Evolutionary conservation across 2,888 invertebrate genomes (phyloP).

Genomic region (Oasisia sp.): DNA sequence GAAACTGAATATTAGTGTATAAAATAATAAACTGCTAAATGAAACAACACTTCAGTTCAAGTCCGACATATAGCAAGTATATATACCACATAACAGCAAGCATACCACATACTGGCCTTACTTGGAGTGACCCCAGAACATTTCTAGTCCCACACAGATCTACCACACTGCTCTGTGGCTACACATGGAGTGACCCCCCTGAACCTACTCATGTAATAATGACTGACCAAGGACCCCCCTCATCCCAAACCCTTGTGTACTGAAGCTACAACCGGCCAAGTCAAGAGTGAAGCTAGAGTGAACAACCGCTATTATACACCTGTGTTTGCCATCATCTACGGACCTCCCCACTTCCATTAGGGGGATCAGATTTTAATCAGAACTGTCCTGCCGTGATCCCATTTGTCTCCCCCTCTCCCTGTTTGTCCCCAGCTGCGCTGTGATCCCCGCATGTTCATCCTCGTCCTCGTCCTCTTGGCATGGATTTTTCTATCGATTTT

Average conservation of each 20-base stretch:
- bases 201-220: background rate
- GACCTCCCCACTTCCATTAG: constrained; percentile 12
- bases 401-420: background rate
- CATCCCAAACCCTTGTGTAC: background rate
- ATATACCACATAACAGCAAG: too few relatives aligned
- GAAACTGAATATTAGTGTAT: too few relatives aligned
- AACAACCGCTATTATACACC: background rate
- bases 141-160: background rate
- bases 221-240: background rate
- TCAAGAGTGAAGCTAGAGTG: background rate
- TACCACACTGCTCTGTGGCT: background rate
- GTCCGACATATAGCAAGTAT: too few relatives aligned
- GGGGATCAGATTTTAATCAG: background rate
- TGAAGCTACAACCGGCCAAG: background rate
- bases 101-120: too few relatives aligned
- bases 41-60: too few relatives aligned
- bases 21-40: too few relatives aligned
- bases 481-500: constrained; percentile 5
- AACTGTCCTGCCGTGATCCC: background rate
- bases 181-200: background rate
- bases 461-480: background rate
- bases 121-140: background rate
- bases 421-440: background rate
- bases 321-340: background rate
- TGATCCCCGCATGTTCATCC: background rate